Conservation (phyloP, 2,888 invertebrate species). For the Deroplatys truncata region DNA sequence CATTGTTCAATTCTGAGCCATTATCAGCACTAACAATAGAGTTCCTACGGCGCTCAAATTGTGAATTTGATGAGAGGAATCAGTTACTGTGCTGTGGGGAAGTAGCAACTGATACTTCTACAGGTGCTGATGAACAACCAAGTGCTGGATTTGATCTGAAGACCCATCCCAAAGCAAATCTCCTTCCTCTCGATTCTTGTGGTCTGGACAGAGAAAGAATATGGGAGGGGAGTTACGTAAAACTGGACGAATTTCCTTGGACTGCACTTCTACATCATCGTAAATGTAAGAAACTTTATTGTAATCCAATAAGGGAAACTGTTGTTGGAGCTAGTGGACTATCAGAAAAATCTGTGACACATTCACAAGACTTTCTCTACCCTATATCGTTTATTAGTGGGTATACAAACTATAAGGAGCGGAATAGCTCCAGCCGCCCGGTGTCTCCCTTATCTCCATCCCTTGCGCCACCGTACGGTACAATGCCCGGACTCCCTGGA, state of each 20-base stretch:
- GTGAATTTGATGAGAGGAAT: slow-evolving; percentile 19
- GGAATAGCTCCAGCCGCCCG: too few relatives aligned
- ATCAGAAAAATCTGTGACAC: too few relatives aligned
- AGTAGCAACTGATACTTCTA: neutral
- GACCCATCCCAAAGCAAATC: slow-evolving; percentile 42
- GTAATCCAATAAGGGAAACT: too few relatives aligned
- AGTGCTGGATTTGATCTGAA: slow-evolving; percentile 11
- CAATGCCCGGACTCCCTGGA: too few relatives aligned
- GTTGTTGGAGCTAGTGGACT: too few relatives aligned
- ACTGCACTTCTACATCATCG: slow-evolving; percentile 64
- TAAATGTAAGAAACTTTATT: slow-evolving; percentile 32
- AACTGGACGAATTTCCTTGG: slow-evolving; percentile 67
- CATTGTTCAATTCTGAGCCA: neutral
- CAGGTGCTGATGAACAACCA: slow-evolving; percentile 31
- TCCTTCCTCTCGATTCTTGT: slow-evolving; percentile 48
- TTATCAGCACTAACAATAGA: slow-evolving; percentile 10
- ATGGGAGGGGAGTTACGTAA: slow-evolving; percentile 54
- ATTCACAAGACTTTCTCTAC: too few relatives aligned
- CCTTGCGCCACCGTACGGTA: too few relatives aligned
- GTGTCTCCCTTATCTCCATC: too few relatives aligned
- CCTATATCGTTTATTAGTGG: too few relatives aligned
- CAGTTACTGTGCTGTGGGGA: slow-evolving; percentile 27
- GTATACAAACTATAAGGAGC: too few relatives aligned
- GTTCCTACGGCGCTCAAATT: slow-evolving; percentile 18
- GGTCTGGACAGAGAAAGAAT: slow-evolving; percentile 56